A percentile compares a stretch with the other conserved stretches of the same genome.
These are phyloP conservation scores for Odontophorus gujanensis DNA, from an alignment of 2,113 vertebrate genomes.

Conservation along the genomic window DNA sequence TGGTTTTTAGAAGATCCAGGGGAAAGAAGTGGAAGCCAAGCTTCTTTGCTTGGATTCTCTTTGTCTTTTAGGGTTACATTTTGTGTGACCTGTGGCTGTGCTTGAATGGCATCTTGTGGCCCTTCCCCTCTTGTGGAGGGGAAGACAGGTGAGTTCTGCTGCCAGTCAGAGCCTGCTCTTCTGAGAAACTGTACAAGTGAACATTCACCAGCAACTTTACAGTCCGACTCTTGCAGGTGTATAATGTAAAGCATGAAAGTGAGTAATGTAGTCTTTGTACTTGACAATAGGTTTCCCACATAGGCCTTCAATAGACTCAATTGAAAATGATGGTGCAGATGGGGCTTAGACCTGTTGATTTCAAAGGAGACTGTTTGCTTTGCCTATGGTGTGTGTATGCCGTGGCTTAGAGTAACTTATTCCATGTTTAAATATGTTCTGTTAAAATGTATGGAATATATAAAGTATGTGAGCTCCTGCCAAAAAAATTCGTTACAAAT, in stretches of 20 bases:
- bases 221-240: not conserved
- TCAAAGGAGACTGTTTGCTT: slow-evolving; percentile 51
- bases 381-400: not conserved
- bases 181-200: not conserved
- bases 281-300: not conserved
- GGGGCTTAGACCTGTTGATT: slow-evolving; percentile 25
- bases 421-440: slow-evolving; percentile 57
- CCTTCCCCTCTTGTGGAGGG: not conserved
- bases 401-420: slow-evolving; percentile 59
- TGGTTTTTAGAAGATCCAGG: not conserved
- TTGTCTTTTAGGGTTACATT: slow-evolving; percentile 2
- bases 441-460: slow-evolving; percentile 43
- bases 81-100: not conserved
- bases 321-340: not conserved
- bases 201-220: not conserved
- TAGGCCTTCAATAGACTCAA: not conserved
- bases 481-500: slow-evolving; percentile 71
- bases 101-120: not conserved
- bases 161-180: not conserved
- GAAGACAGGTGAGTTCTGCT: not conserved
- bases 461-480: slow-evolving; percentile 62
- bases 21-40: not conserved
- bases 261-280: not conserved
- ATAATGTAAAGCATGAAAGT: not conserved
- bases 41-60: not conserved